Evolutionary conservation across 2,888 invertebrate genomes (phyloP), one percentile per base, ranked within the genome.

Genomic region (Drosophila picticornis): DNA sequence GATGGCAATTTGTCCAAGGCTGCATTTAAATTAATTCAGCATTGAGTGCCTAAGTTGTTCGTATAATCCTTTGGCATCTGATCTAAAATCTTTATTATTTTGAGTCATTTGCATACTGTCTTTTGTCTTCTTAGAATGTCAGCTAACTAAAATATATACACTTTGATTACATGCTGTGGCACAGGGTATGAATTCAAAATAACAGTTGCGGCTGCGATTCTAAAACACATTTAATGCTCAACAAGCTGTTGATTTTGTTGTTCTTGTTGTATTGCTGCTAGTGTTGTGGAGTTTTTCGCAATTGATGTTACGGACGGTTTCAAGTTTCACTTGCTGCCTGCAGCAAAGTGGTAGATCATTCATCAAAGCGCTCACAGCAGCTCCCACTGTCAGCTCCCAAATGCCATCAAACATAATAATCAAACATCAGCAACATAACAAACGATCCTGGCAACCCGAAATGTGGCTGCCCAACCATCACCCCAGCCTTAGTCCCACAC

Each of bases 361-460:
- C 87, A 87, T 87, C 87, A 90, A 90, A 90, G 76, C 73, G 34
- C 25, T 48, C 34, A 38, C 62, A 40, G 34, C 50, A 57, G 60
- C 51, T 55, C 65, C 73, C 57, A 53, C 72, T 53, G 58, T 55
- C 72, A 61, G 72, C 69, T 75, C 72, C 72, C 72, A 71, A 85
- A 75, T 83, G 84, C 83, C 88, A 85, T 88, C 87, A 88, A 88
- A 88, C 87, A 88, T 88, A 88, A 88, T 88, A 88, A 88, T 88
- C 88, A 88, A 88, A 87, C 84, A 87, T 88, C 87, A 88, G 81
- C 79, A 84, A 81, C 84, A 86, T 88, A 87, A 87, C 88, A 87
- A 87, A 88, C 88, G 88, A 87, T 84, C 72, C 78, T 52, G 61
- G 84, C 84, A 71, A 80, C 78, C 83, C 79, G 51, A 86, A 82